Evolutionary conservation across 1,140 invertebrate species (phyloP).

Genomic region (Hylaeus anthracinus): DNA sequence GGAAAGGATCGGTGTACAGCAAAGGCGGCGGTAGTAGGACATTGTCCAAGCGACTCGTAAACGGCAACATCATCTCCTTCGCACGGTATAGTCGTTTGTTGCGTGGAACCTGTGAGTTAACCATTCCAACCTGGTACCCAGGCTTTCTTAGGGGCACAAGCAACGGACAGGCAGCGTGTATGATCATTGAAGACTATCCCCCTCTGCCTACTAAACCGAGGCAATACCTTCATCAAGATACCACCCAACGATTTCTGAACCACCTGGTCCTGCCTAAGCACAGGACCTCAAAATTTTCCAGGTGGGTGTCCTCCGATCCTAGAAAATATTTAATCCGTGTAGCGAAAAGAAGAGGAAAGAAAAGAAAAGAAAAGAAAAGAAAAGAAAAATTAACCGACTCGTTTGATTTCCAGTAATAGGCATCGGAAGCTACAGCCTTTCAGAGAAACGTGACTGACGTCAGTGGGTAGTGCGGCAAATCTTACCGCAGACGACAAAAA

Average conservation of each 20-base stretch:
- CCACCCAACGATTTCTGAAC: conserved; percentile 77
- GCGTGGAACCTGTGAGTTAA: conserved; percentile 66
- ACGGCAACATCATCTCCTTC: conserved; percentile 75
- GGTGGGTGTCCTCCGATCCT: conserved; percentile 51
- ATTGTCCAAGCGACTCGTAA: conserved; percentile 71
- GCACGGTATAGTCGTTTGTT: conserved; percentile 68
- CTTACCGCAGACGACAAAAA: conserved; percentile 78
- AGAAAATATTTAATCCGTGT: too few relatives aligned
- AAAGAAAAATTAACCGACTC: neutral
- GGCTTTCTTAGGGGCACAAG: conserved; percentile 79
- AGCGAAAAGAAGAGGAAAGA: too few relatives aligned
- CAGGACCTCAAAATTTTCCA: conserved; percentile 97
- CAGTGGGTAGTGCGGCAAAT: conserved; percentile 80
- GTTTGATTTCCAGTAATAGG: conserved; percentile 86
- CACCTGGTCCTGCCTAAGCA: conserved; percentile 78
- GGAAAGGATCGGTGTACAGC: conserved; percentile 80
- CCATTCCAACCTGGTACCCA: conserved; percentile 69
- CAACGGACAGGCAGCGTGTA: conserved; percentile 83
- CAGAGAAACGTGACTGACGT: conserved; percentile 93
- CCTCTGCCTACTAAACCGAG: conserved; percentile 79
- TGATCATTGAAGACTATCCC: conserved; percentile 81
- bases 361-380: too few relatives aligned
- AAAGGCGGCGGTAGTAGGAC: conserved; percentile 78
- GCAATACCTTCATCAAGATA: conserved; percentile 78
- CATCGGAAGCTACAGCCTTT: conserved; percentile 96